A percentile compares a stretch with the other conserved stretches of the same genome.
phyloP scores from a whole-genome alignment of 2,113 vertebrate genomes.

The Corythaixoides concolor region DNA sequence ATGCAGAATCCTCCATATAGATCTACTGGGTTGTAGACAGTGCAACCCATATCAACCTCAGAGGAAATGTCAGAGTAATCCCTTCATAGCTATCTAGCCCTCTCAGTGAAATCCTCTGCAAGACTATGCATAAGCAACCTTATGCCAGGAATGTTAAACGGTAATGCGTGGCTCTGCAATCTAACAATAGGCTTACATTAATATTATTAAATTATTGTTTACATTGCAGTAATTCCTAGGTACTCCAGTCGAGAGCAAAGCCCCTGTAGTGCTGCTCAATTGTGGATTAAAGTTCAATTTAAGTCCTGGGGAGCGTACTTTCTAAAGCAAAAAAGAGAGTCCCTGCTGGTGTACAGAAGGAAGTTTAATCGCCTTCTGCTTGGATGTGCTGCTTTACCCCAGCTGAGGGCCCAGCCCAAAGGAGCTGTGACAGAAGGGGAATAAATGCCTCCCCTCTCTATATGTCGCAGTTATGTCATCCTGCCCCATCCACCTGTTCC shows the following conservation, averaged over 20 bases:
- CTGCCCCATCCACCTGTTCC: neutral
- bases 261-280: neutral
- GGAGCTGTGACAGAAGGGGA: neutral
- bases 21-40: neutral
- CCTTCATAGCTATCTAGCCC: neutral
- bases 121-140: neutral
- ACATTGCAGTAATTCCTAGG: slow-evolving; percentile 9
- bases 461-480: neutral
- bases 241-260: neutral
- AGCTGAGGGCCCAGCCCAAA: neutral
- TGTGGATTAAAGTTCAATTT: neutral
- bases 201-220: slow-evolving; percentile 39
- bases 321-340: neutral
- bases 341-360: neutral
- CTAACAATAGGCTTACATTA: neutral
- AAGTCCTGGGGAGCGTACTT: neutral
- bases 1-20: neutral
- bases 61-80: neutral
- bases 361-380: neutral
- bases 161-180: neutral
- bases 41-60: neutral
- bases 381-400: neutral
- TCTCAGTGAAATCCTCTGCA: neutral
- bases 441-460: neutral
- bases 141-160: neutral